A percentile compares a stretch with the other conserved stretches of the same genome.
These are phyloP conservation scores for Pleuronectes platessa DNA, from an alignment of 2,113 vertebrate genomes.

Conservation along the genomic window DNA sequence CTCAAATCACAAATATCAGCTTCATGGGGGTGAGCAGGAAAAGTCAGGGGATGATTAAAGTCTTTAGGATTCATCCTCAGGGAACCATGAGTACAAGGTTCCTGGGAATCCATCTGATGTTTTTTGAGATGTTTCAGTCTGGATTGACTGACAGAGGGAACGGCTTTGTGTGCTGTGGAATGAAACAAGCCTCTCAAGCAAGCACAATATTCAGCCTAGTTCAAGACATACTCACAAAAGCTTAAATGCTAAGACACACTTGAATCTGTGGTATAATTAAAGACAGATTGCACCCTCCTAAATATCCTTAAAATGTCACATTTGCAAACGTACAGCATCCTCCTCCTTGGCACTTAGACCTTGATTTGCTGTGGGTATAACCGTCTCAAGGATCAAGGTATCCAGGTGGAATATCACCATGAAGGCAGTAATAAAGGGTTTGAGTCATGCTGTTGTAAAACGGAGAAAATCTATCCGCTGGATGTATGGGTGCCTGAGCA, in stretches of 20 bases:
- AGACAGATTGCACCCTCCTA: conserved; percentile 34
- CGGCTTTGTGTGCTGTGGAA: too few relatives aligned
- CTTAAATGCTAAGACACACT: conserved; percentile 36
- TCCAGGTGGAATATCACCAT: conserved; percentile 47
- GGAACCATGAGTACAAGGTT: not conserved
- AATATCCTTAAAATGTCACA: conserved; percentile 22
- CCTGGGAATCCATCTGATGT: too few relatives aligned
- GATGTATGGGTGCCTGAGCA: conserved; percentile 45
- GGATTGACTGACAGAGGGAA: too few relatives aligned
- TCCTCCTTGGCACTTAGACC: conserved; percentile 23
- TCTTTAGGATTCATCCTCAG: not conserved
- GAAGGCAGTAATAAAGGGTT: conserved; percentile 32
- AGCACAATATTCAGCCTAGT: conserved; percentile 24
- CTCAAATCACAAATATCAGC: too few relatives aligned
- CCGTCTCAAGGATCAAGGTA: conserved; percentile 38
- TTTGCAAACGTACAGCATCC: conserved; percentile 36
- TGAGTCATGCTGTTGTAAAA: conserved; percentile 48
- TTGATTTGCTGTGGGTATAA: conserved; percentile 36
- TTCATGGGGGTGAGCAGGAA: not conserved
- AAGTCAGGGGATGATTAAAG: not conserved
- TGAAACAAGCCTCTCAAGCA: not conserved
- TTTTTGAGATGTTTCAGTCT: too few relatives aligned
- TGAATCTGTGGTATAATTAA: conserved; percentile 49
- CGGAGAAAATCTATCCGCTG: conserved; percentile 22
- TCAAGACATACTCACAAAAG: conserved; percentile 29